Base-by-base conservation (phyloP, 2,888 invertebrate species). In the Protula sp. region DNA sequence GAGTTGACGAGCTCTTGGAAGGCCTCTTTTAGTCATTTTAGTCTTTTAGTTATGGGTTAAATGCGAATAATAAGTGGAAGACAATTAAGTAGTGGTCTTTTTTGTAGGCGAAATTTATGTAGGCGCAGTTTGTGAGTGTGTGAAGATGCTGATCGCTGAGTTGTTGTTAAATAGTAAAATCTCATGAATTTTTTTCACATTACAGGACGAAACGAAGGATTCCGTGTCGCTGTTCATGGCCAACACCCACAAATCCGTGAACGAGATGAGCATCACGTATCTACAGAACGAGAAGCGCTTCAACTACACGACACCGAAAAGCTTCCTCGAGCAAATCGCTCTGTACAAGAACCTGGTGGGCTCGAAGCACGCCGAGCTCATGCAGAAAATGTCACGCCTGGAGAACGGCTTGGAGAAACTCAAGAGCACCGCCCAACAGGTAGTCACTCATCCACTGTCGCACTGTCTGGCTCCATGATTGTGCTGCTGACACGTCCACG, bases 271-370 rank as follows among this genome's bases (percentile, higher is more conserved):
- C 14, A 89, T 89, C 69, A 84, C 89, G 9, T 95, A 91, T 78
- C 84, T 95, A 57, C 87, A 88, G 61, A 93, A 92, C 75, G 95
- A 97, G 76, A 86, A 92, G 54, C 87, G 97, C 54, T 94, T 92
- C 80, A 95, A 95, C 81, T 97, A 97, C 77, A 97, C 95, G 0
- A 97, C 97, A 4, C 97, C 97, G 0, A 97, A 97, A 82, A 94
- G 93, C 66, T 97, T 93, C 82, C 83, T 97, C 55, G 95, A 97
- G 78, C 94, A 94, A 83, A 95, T 97, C 60, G 91, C 90, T 73
- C 83, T 95, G 48, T 97, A 95, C 77, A 86, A 89, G 22, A 93
- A 93, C 79, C 82, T 97, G 26, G 85, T 97, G 4, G 87, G 87
- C 65, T 86, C 88, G 66, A 94, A 95, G 82, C 87, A 89, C 57